Base-by-base conservation (phyloP, 2,797 vertebrate genomes). In the Hephaestus fuliginosus region DNA sequence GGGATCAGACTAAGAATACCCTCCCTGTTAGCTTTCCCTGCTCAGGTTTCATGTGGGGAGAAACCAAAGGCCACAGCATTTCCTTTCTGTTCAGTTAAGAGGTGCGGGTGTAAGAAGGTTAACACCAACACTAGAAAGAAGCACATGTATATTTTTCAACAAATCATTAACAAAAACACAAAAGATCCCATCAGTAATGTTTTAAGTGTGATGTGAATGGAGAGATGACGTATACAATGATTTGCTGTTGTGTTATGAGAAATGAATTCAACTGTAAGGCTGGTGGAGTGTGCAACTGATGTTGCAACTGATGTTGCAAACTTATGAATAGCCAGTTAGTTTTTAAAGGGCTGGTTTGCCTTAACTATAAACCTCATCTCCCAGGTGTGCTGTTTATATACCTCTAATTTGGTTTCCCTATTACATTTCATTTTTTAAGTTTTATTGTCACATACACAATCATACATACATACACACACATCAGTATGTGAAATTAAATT, bases 1-100 rank as follows among this genome's bases (percentile, higher is more conserved):
- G 74, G 78, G 84, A 88, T 90, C 81, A 88, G 81, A 78, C 79
- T 76, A 89, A 86, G 83, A 86, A 87, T 86, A 89, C 82, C 76
- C 78, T 66, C 70, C 75, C 75, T 84, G 80, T 81, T 86, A 83
- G 80, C 73, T 82, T 79, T 86, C 65, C 78, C 79, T 87, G 86
- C 71, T 91, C 86, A 84, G 83, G 81, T 91, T 91, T 84, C 88
- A 88, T 70, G 66, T 55, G 68, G 81, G 66, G 60, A 76, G 60
- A 81, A 76, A 84, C 62, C 64, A 75, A 62, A 79, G 76, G 66
- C 70, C 57, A 20, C 70, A 70, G 63, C 14, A 11, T 67, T 78
- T 86, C 75, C 82, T 76, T 68, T 70, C 63, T 20, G 22, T 20
- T 80, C 55, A 20, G 5, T 58, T 15, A 8, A 51, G 41, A 81